A percentile compares a stretch with the other conserved stretches of the same genome.
These are phyloP conservation scores for Oopsacas minuta DNA, from an alignment of 37 sponge, comb jelly and placozoan genomes.

Conservation along the genomic window DNA sequence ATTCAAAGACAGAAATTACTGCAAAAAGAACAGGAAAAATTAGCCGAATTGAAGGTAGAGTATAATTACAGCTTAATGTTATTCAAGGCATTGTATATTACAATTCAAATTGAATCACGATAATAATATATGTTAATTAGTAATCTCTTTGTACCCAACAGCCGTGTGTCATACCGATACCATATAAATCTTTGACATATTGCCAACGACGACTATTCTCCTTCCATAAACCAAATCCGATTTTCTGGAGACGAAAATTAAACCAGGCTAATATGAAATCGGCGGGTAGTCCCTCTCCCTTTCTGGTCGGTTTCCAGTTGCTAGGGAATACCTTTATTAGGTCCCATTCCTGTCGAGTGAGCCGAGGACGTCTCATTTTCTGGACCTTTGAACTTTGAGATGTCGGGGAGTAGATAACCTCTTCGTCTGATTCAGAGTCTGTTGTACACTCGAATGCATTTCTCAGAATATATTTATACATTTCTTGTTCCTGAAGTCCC, in stretches of 20 bases:
- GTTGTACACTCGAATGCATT: not conserved
- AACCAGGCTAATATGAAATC: slow-evolving; percentile 23
- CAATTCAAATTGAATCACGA: not conserved
- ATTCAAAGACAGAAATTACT: slow-evolving; percentile 59
- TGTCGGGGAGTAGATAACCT: not conserved
- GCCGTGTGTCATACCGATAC: not conserved
- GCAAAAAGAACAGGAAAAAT: slow-evolving; percentile 63
- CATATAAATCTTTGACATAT: slow-evolving; percentile 19
- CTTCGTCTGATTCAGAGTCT: not conserved
- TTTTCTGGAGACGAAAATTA: not conserved
- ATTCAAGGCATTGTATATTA: not conserved
- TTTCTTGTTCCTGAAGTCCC: slow-evolving; percentile 10
- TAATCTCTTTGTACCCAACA: not conserved
- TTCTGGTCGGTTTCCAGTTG: slow-evolving; percentile 17
- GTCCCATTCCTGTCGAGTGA: not conserved
- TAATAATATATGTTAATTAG: not conserved
- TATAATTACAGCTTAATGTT: not conserved
- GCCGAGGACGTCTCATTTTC: not conserved
- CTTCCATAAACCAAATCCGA: slow-evolving; percentile 13
- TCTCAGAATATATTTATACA: not conserved
- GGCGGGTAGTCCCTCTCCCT: not conserved
- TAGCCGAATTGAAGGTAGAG: slow-evolving; percentile 67
- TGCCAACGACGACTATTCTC: slow-evolving; percentile 2
- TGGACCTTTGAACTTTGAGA: not conserved
- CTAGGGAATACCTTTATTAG: not conserved